Evolutionary conservation across 2,797 vertebrate genomes (phyloP).

Genomic region (Urophycis tenuis): DNA sequence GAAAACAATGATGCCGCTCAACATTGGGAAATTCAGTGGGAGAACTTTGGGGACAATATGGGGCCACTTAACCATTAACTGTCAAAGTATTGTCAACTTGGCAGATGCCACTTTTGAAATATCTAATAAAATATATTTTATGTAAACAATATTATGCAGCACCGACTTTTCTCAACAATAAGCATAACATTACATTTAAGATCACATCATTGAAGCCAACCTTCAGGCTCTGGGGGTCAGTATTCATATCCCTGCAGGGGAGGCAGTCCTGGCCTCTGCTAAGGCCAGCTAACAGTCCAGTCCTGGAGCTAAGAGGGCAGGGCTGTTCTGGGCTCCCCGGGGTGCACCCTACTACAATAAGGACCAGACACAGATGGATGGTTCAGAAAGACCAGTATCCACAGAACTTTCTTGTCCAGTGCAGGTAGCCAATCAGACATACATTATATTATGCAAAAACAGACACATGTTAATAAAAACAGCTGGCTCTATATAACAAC

Average conservation of each 20-base stretch:
- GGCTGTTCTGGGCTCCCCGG: slow-evolving; percentile 74
- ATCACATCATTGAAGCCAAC: not conserved
- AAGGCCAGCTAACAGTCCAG: slow-evolving; percentile 26
- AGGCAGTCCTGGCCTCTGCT: slow-evolving; percentile 53
- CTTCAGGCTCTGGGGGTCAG: not conserved
- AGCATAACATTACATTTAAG: not conserved
- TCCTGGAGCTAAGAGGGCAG: slow-evolving; percentile 64
- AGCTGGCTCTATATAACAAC: not conserved
- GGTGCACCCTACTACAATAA: slow-evolving; percentile 74
- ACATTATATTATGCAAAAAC: no score
- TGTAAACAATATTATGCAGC: not conserved
- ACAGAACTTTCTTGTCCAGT: not conserved
- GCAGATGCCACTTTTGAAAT: no score
- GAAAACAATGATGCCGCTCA: not conserved
- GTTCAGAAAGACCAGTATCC: slow-evolving; percentile 4
- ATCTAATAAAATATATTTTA: not conserved
- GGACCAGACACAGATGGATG: not conserved
- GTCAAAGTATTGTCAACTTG: no score
- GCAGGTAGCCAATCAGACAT: not conserved
- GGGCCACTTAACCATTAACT: not conserved
- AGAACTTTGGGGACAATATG: not conserved
- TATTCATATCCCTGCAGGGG: slow-evolving; percentile 57
- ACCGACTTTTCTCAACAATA: not conserved
- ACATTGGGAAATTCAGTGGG: not conserved
- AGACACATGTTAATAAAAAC: not conserved